Evolutionary conservation across 2,113 vertebrate genomes (phyloP), one percentile per base, ranked within the genome.

Genomic region (Phoxinus phoxinus): DNA sequence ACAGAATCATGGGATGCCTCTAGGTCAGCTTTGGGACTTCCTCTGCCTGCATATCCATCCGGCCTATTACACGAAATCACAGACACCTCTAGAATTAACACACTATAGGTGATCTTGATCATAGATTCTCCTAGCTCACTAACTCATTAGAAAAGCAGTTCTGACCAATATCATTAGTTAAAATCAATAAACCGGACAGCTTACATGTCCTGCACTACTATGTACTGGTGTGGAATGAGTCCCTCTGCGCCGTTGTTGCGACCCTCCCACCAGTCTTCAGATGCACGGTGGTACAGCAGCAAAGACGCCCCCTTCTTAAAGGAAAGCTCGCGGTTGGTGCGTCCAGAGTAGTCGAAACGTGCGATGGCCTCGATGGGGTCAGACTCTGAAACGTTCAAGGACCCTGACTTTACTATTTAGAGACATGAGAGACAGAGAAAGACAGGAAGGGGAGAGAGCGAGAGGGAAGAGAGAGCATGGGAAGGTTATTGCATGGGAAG

Each of bases 221-320:
- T 98, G 91, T 99, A 99, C 94, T 99, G 98, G 83, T 99, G 98
- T 0, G 98, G 97, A 85, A 99, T 96, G 69, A 99, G 96, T 71
- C 98, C 98, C 0, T 97, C 96, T 10, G 96, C 89, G 15, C 97
- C 97, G 0, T 97, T 97, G 93, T 98, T 96, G 10, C 96, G 93
- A 1, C 97, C 98, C 93, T 99, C 96, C 98, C 98, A 99, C 98
- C 98, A 99, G 94, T 99, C 98, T 0, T 97, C 97, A 0, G 97
- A 98, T 46, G 96, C 97, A 2, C 98, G 93, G 85, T 96, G 96
- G 90, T 94, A 98, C 3, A 99, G 96, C 25, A 98, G 91, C 89
- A 99, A 94, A 0, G 96, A 96, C 0, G 97, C 97, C 2, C 97
- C 98, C 86, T 99, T 99, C 89, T 97, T 98, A 86, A 98, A 99